A percentile compares a stretch with the other conserved stretches of the same genome.
Evolutionary conservation across 2,113 vertebrate genomes (phyloP).

Genomic region (Pycnonotus jocosus): DNA sequence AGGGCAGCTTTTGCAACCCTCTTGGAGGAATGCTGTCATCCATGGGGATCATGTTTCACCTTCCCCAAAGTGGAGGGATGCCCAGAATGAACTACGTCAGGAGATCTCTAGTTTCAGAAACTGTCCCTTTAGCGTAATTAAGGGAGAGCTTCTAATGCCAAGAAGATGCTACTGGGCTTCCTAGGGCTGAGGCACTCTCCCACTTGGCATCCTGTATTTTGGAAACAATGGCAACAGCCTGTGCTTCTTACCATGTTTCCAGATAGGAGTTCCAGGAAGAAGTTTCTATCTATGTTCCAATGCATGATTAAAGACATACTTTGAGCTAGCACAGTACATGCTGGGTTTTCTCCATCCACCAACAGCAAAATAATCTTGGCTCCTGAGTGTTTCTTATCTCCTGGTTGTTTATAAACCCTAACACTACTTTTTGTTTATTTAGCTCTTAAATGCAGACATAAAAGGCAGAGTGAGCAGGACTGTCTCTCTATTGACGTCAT

Average conservation of each 20-base stretch:
- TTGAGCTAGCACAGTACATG: neutral
- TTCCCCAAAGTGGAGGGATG: neutral
- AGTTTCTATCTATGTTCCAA: slow-evolving; percentile 32
- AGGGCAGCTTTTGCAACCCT: neutral
- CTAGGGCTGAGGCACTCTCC: neutral
- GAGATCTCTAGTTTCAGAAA: neutral
- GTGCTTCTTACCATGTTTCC: neutral
- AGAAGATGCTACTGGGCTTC: slow-evolving; percentile 27
- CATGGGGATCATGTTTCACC: neutral
- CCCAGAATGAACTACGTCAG: neutral
- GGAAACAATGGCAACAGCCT: neutral
- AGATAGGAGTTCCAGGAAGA: slow-evolving; percentile 42
- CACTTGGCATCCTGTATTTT: neutral
- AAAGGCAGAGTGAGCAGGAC: neutral
- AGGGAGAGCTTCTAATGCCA: neutral
- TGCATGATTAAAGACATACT: slow-evolving; percentile 12
- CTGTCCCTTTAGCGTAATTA: neutral
- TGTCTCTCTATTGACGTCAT: neutral
- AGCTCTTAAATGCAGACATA: neutral
- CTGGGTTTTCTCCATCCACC: neutral
- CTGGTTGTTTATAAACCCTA: neutral
- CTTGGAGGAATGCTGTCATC: slow-evolving; percentile 18
- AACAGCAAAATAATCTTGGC: neutral
- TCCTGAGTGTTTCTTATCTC: neutral
- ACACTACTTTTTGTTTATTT: neutral